Evolutionary conservation across 2,797 vertebrate species (phyloP).

Genomic region (Leptatherina wallacei): DNA sequence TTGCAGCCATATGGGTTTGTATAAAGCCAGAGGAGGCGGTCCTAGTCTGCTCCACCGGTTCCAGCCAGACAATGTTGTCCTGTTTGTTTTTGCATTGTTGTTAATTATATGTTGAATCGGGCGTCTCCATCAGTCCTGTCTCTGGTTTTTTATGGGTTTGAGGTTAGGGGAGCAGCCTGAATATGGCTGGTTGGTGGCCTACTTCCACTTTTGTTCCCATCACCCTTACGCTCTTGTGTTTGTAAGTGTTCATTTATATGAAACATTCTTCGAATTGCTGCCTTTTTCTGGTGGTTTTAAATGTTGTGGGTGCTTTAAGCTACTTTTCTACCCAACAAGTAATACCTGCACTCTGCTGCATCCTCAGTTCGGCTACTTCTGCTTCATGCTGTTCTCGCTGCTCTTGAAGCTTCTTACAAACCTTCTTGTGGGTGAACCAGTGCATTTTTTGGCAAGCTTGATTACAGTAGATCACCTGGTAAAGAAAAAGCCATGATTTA

Average conservation of each 20-base stretch:
- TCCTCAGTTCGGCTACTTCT: slow-evolving; percentile 85
- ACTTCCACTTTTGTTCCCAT: background rate
- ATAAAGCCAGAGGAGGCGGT: no score
- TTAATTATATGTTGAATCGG: no score
- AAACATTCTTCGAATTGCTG: background rate
- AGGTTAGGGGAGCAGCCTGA: no score
- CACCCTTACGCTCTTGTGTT: background rate
- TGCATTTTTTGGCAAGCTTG: slow-evolving; percentile 95
- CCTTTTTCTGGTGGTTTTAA: background rate
- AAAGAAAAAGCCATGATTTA: background rate
- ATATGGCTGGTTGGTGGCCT: no score
- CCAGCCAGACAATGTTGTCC: no score
- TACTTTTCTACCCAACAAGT: background rate
- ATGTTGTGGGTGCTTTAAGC: background rate
- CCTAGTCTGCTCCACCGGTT: no score
- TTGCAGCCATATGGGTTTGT: no score
- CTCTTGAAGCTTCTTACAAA: slow-evolving; percentile 91
- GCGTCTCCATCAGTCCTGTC: no score
- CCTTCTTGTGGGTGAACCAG: slow-evolving; percentile 97
- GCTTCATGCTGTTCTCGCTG: slow-evolving; percentile 88
- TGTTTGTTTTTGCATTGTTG: no score
- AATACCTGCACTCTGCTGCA: slow-evolving; percentile 79
- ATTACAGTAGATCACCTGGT: slow-evolving; percentile 94
- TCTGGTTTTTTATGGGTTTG: no score
- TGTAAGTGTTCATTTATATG: no score